These are phyloP conservation scores for Odontophorus gujanensis DNA, from an alignment of 2,113 vertebrate genomes.

Conservation along the genomic window DNA sequence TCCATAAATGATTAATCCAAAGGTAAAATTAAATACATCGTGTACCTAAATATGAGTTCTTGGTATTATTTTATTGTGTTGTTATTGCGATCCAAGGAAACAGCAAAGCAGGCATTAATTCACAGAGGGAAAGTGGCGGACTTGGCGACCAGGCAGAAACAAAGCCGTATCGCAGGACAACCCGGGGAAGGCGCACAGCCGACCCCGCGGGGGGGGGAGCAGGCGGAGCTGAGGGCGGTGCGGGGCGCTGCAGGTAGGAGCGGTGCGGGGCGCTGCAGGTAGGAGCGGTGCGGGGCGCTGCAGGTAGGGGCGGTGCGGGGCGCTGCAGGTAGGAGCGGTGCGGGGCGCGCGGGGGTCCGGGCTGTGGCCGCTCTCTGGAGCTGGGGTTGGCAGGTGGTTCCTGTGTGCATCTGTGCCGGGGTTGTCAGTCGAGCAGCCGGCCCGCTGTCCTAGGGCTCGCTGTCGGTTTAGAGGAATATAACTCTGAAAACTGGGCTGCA, in stretches of 20 bases:
- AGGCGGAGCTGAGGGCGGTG: no score
- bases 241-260: no score
- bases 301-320: background rate
- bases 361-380: accelerated
- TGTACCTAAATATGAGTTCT: background rate
- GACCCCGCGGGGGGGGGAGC: accelerated
- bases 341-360: background rate
- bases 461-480: accelerated
- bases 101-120: background rate
- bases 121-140: accelerated
- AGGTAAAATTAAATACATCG: background rate
- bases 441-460: background rate
- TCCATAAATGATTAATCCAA: background rate
- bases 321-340: no score
- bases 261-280: background rate
- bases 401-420: background rate
- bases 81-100: background rate
- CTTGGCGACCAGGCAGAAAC: background rate
- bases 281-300: no score
- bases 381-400: background rate
- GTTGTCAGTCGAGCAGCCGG: background rate
- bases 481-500: accelerated
- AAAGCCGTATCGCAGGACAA: background rate
- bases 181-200: no score
- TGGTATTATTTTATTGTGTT: background rate